Conservation (phyloP, 2,113 vertebrate species). For the Petaurus breviceps region DNA sequence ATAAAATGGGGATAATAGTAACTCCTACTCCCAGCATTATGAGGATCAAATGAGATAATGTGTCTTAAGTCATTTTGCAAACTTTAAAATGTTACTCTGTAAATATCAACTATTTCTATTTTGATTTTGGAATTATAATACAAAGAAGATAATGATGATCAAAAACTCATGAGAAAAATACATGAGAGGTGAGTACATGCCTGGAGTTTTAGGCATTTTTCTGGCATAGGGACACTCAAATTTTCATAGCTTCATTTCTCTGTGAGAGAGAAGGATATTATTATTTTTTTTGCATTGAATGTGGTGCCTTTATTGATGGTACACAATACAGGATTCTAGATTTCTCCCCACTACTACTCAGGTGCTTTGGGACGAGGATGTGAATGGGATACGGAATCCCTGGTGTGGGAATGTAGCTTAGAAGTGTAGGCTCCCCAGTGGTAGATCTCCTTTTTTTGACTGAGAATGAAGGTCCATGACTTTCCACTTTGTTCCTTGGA, state of each 20-base stretch:
- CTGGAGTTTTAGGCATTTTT: conserved; percentile 1
- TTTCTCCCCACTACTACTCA: no score
- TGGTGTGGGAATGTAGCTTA: neutral
- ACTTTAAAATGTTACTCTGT: neutral
- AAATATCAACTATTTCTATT: neutral
- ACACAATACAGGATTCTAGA: no score
- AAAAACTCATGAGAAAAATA: neutral
- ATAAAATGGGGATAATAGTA: neutral
- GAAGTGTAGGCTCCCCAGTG: neutral
- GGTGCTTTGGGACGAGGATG: no score
- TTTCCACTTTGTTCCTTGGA: no score
- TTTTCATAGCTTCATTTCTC: neutral
- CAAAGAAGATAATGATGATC: neutral
- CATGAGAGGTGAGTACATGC: neutral
- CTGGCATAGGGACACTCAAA: conserved; percentile 26
- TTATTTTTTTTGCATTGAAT: neutral
- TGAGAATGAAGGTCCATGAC: neutral
- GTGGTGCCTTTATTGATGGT: no score
- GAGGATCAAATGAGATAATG: neutral
- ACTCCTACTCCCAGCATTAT: neutral
- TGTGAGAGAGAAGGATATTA: neutral
- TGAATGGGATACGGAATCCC: no score
- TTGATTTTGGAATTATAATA: neutral
- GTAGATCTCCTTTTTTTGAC: neutral
- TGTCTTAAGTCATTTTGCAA: neutral